Evolutionary conservation across 2,113 vertebrate species (phyloP), one percentile per base, ranked within the genome.

Genomic region (Excalfactoria chinensis): DNA sequence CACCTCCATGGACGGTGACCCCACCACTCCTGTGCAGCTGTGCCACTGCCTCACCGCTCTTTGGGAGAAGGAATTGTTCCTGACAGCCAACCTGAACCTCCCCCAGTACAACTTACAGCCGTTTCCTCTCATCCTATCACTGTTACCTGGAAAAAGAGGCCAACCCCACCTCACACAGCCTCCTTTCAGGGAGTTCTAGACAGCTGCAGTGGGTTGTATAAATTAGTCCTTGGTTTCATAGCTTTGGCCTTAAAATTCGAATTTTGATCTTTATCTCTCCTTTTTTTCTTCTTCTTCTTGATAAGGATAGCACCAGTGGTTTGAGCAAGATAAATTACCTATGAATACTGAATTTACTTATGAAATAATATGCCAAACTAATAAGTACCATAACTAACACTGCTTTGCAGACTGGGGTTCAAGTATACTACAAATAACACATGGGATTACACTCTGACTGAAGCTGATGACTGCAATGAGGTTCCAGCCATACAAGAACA

Each of bases 401-500:
- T 13, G 20, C 20, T 53, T 71, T 71, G 32, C 37, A 91, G 37
- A 55, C 8, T 59, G 79, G 59, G 49, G 16, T 35, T 83, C 26
- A 53, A 55, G 21, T 8, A 67, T 13, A 40, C 37, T 40, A 46
- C 30, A 69, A 67, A 41, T 7, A 19, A 87, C 83, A 13, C 23
- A 8, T 3, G 4, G 30, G 60, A 8, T 46, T 81, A 60, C 64
- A 32, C 20, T 79, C 34, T 30, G 74, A 90, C 76, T 4, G 2
- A 70, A 72, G 20, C 76, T 30, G 18, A 71, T 64, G 46, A 17
- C 13, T 48, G 72, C 28, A 26, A 74, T 51, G 85, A 74, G 35
- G 28, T 56, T 95, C 85, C 89, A 93, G 86, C 58, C 86, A 80
- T 79, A 67, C 28, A 91, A 89, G 86, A 89, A 17, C 55, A 79